Evolutionary conservation across 2,888 invertebrate genomes (phyloP).

Genomic region (Panorpa germanica): DNA sequence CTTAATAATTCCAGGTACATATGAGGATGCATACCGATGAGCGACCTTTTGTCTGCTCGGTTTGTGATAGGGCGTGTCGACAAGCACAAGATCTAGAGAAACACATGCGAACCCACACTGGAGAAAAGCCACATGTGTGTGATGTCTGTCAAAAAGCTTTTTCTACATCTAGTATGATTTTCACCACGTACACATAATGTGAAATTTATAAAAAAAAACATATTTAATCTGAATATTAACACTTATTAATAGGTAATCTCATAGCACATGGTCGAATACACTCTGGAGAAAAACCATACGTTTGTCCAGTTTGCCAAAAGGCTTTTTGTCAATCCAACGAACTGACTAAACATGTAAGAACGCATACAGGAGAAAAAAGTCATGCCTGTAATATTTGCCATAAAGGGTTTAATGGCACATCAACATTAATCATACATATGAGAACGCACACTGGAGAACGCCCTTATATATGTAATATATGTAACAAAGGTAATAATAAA

Average conservation of each 20-base stretch:
- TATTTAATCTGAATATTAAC: neutral
- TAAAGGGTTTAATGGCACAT: constrained; percentile 26
- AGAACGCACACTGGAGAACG: constrained; percentile 27
- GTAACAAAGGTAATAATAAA: constrained; percentile 21
- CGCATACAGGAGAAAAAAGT: constrained; percentile 27
- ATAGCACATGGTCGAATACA: constrained; percentile 26
- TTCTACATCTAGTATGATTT: constrained; percentile 12
- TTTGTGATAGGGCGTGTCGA: constrained; percentile 15
- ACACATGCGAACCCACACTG: constrained; percentile 15
- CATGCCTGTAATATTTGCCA: constrained; percentile 26
- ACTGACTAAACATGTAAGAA: constrained; percentile 26
- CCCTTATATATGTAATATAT: constrained; percentile 26
- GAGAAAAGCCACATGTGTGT: constrained; percentile 15
- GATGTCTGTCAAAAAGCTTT: constrained; percentile 13
- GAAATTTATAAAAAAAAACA: constrained; percentile 1
- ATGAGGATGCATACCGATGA: constrained; percentile 16
- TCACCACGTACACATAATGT: constrained; percentile 8
- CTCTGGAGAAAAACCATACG: constrained; percentile 25
- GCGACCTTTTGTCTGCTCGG: constrained; percentile 14
- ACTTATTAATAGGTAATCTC: constrained; percentile 18
- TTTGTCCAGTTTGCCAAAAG: constrained; percentile 25
- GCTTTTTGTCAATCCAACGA: constrained; percentile 26
- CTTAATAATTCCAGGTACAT: constrained; percentile 14
- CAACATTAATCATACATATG: constrained; percentile 26
- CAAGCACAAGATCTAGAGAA: constrained; percentile 15